A percentile compares a stretch with the other conserved stretches of the same genome.
These are phyloP conservation scores for Slavum lentiscoides DNA, from an alignment of 2,888 invertebrate species.

Conservation along the genomic window DNA sequence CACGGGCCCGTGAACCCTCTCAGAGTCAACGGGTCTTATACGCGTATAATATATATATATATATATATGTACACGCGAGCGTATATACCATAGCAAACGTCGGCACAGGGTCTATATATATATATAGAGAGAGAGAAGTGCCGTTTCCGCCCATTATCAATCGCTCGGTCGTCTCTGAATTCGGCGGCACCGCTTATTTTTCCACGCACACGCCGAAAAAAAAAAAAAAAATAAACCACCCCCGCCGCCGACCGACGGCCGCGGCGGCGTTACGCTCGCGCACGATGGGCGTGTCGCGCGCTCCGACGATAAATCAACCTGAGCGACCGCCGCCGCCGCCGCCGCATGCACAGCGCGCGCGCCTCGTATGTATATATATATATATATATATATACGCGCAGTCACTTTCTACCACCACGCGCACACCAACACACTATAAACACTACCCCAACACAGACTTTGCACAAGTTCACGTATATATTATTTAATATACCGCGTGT, in stretches of 20 bases:
- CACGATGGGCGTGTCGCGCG: conserved; percentile 39
- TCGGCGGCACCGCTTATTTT: conserved; percentile 52
- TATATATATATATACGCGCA: too few relatives aligned
- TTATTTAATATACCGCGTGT: background rate
- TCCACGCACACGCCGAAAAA: background rate
- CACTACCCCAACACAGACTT: conserved; percentile 12
- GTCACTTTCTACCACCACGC: conserved; percentile 43
- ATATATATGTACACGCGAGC: too few relatives aligned
- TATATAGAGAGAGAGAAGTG: conserved; percentile 18
- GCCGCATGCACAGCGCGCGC: too few relatives aligned
- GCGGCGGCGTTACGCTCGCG: conserved; percentile 52
- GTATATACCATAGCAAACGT: background rate
- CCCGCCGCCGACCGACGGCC: background rate
- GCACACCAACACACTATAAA: too few relatives aligned
- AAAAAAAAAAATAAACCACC: conserved; percentile 16
- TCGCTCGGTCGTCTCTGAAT: conserved; percentile 51
- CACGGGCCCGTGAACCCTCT: too few relatives aligned
- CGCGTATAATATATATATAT: too few relatives aligned
- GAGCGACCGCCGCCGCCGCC: background rate
- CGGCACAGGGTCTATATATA: conserved; percentile 26
- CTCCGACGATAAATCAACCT: conserved; percentile 48
- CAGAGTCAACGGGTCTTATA: too few relatives aligned
- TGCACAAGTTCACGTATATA: conserved; percentile 15
- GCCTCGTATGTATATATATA: too few relatives aligned
- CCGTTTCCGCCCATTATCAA: conserved; percentile 53